A percentile compares a stretch with the other conserved stretches of the same genome.
phyloP scores from a whole-genome alignment of 1,140 invertebrate species.

The Whitmania pigra region DNA sequence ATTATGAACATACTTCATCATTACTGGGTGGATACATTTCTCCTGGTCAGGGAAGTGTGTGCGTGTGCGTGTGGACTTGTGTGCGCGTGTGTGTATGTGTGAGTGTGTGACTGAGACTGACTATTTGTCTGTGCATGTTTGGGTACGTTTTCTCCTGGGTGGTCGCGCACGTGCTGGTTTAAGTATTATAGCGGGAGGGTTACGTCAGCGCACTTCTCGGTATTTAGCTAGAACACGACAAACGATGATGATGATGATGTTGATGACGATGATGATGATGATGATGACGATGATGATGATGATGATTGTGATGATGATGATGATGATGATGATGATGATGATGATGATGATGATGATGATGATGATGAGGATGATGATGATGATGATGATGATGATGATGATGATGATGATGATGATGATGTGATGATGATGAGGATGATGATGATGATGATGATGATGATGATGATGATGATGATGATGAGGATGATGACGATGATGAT shows the following conservation, averaged over 20 bases:
- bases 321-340: slow-evolving; percentile 5
- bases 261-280: not conserved
- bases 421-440: not conserved
- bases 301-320: not conserved
- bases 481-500: no score
- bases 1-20: not conserved
- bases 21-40: not conserved
- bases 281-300: slow-evolving; percentile 6
- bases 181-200: no score
- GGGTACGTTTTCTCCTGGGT: no score
- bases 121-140: no score
- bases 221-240: no score
- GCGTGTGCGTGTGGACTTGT: not conserved
- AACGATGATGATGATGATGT: no score
- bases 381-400: not conserved
- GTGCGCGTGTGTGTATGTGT: no score
- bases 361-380: not conserved
- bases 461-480: no score
- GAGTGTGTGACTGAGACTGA: not conserved
- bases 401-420: not conserved
- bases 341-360: not conserved
- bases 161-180: no score
- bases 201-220: no score
- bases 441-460: not conserved
- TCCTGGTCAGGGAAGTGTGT: not conserved